Evolutionary conservation across 30 jellyfish, hydroid and myxozoan species (phyloP), one percentile per base, ranked within the genome.

Genomic region (Phacellophora camtschatica): DNA sequence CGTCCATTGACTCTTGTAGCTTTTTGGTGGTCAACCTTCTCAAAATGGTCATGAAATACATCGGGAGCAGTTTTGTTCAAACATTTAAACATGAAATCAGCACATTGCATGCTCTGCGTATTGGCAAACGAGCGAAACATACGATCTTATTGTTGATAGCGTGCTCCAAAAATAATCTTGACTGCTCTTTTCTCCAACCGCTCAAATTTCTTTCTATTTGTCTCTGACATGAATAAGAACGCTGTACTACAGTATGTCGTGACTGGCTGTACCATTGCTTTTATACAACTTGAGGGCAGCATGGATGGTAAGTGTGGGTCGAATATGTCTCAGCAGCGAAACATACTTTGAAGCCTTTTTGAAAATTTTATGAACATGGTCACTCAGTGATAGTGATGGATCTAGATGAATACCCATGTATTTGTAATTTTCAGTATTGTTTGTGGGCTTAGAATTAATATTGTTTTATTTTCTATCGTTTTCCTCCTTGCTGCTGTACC

Each of bases 51-150:
- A 78, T 78, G 67, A 49, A 78, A 78, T 58, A 78, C 83, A 42
- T 59, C 81, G 34, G 83, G 82, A 78, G 83, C 90, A 78, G 90
- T 78, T 61, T 42, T 78, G 64, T 42, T 78, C 73, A 59, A 33
- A 48, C 82, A 61, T 61, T 43, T 78, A 82, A 61, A 78, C 72
- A 78, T 35, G 34, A 78, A 78, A 78, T 63, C 90, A 65, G 90
- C 90, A 59, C 90, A 78, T 41, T 78, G 90, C 82, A 78, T 78
- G 55, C 41, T 78, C 82, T 78, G 71, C 59, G 71, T 35, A 48
- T 78, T 62, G 90, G 77, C 83, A 78, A 78, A 78, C 62, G 90
- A 78, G 73, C 63, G 90, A 55, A 76, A 35, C 67, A 76, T 55
- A 32, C 61, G 53, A 76, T 76, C 81, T 71, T 53, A 70, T 76